Base-by-base conservation (phyloP, 2,888 invertebrate species). In the Clepsis dumicolana region DNA sequence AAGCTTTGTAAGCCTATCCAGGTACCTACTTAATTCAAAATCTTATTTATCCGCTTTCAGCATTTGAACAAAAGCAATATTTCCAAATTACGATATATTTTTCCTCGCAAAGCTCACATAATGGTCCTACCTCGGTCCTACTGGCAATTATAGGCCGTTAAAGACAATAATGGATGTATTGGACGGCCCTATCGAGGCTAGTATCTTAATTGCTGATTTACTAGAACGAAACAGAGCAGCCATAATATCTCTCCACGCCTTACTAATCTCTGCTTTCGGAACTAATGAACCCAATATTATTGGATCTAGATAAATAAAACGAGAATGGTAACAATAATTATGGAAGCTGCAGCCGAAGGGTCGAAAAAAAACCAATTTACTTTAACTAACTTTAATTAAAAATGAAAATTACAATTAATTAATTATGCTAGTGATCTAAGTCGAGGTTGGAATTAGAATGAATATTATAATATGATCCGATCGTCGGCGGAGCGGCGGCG, bases 191-290 rank as follows among this genome's bases (percentile, higher is more conserved):
- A 88, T 87, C 86, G 77, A 75, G 73, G 73, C 71, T 73, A 80
- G 80, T 83, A 89, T 89, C 90, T 90, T 90, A 90, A 90, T 90
- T 89, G 87, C 85, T 80, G 78, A 80, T 79, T 80, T 78, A 77
- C 81, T 81, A 74, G 81, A 82, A 84, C 78, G 80, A 79, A 80
- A 79, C 76, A 72, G 44, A 35, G 38, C 41, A 61, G 35, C 38
- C 60, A 59, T 35, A 59, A 64, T 64, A 52, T 63, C 62, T 65
- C 24, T 38, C 41, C 67, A 59, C 66, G 65, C 69, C 53, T 72
- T 61, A 57, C 72, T 74, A 78, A 80, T 74, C 69, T 65, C 41
- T 54, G 64, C 48, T 65, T 54, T 25, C 64, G 64, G 68, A 71
- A 71, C 70, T 73, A 72, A 74, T 72, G 65, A 71, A 70, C 60